phyloP scores from a whole-genome alignment of 2,113 vertebrate species.

The Dicaeum eximium region DNA sequence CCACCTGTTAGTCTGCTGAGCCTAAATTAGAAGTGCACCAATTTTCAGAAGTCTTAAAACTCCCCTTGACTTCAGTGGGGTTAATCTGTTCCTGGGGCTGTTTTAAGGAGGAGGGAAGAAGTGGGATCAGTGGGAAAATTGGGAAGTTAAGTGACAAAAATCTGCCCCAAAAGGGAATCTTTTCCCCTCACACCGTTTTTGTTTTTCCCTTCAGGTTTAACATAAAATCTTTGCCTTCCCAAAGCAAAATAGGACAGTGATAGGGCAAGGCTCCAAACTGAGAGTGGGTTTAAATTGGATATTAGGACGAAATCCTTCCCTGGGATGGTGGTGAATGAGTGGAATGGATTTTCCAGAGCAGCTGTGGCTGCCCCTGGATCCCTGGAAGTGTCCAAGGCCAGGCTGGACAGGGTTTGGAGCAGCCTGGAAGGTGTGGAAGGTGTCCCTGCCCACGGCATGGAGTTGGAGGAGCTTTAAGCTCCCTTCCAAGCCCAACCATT shows the following conservation, averaged over 20 bases:
- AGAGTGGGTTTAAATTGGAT: background rate
- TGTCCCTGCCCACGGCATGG: background rate
- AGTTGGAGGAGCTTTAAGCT: background rate
- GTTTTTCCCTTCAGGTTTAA: background rate
- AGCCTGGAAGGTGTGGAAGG: rapidly evolving
- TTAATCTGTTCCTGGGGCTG: background rate
- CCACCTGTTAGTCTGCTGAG: background rate
- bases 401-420: rapidly evolving
- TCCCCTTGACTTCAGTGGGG: background rate
- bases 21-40: background rate
- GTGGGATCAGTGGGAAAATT: background rate
- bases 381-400: background rate
- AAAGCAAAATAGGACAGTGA: background rate
- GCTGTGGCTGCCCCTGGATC: background rate
- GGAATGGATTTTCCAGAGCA: background rate
- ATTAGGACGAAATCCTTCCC: no score
- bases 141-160: background rate
- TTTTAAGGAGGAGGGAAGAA: background rate
- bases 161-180: background rate
- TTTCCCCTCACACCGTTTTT: background rate
- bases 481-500: background rate
- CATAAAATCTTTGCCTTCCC: background rate
- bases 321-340: background rate
- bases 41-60: background rate
- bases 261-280: background rate